phyloP scores from a whole-genome alignment of 1,140 invertebrate species.

The Eriosoma lanigerum region DNA sequence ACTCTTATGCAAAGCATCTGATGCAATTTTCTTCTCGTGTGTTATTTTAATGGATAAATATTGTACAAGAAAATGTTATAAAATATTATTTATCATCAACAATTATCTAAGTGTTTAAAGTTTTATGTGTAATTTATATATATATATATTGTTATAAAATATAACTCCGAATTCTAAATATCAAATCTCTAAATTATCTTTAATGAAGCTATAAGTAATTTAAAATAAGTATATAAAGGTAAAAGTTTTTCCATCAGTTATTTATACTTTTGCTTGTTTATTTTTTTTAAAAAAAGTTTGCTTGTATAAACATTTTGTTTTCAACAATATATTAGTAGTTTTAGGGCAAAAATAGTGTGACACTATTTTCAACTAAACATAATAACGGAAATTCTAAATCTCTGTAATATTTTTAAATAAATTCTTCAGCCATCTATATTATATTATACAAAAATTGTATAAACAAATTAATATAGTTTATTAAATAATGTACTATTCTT shows the following conservation, averaged over 20 bases:
- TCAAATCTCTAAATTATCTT: not conserved
- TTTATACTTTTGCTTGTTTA: not conserved
- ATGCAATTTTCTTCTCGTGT: too few species aligned
- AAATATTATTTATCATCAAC: not conserved
- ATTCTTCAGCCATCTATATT: too few species aligned
- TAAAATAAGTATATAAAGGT: not conserved
- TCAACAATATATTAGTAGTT: not conserved
- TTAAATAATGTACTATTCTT: too few species aligned
- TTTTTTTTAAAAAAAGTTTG: not conserved
- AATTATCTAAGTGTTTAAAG: not conserved
- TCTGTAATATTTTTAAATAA: too few species aligned
- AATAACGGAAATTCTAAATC: too few species aligned
- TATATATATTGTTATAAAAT: not conserved
- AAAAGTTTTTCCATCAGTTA: not conserved
- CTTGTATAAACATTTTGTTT: not conserved
- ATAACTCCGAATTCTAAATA: not conserved
- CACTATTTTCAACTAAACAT: too few species aligned
- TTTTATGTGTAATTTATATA: not conserved
- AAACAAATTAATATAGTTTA: too few species aligned
- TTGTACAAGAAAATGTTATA: too few species aligned
- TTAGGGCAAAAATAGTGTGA: not conserved
- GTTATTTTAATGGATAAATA: too few species aligned
- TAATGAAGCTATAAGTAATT: conserved; percentile 11
- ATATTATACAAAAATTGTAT: too few species aligned
- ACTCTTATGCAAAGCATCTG: too few species aligned